Conservation (phyloP, 2,113 vertebrate species). For the Hystrix cristata region DNA sequence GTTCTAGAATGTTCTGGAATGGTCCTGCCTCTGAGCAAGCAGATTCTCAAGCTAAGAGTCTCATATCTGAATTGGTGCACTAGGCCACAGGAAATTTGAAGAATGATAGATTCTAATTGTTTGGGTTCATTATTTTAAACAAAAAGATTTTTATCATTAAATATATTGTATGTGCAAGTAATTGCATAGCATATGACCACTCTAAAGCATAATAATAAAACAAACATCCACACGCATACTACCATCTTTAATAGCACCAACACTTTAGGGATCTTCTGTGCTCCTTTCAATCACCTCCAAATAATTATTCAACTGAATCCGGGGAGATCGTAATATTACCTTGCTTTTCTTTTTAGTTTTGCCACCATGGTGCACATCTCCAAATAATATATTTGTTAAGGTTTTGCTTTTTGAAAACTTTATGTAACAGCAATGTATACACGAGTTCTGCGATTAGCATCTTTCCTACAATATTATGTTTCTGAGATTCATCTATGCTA, state of each 20-base stretch:
- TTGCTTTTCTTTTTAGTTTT: conserved; percentile 60
- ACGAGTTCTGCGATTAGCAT: background rate
- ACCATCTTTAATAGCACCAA: background rate
- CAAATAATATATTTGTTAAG: background rate
- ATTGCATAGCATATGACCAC: background rate
- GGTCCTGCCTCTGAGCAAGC: background rate
- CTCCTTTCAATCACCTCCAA: background rate
- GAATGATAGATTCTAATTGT: background rate
- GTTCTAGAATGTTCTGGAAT: background rate
- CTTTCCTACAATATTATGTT: background rate
- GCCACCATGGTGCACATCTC: background rate
- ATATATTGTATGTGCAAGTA: background rate
- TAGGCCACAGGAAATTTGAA: background rate
- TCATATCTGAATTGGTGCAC: background rate
- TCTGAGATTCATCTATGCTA: background rate
- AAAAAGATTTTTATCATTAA: background rate
- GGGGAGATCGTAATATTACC: background rate
- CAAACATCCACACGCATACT: background rate
- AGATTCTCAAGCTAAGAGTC: background rate
- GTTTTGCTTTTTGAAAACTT: background rate
- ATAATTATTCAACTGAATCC: background rate
- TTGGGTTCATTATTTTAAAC: conserved; percentile 44
- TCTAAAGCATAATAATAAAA: conserved; percentile 12
- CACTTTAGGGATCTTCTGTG: background rate
- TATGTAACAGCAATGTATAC: background rate